Base-by-base conservation (phyloP, 2,797 vertebrate species). In the Macrochelys suwanniensis region DNA sequence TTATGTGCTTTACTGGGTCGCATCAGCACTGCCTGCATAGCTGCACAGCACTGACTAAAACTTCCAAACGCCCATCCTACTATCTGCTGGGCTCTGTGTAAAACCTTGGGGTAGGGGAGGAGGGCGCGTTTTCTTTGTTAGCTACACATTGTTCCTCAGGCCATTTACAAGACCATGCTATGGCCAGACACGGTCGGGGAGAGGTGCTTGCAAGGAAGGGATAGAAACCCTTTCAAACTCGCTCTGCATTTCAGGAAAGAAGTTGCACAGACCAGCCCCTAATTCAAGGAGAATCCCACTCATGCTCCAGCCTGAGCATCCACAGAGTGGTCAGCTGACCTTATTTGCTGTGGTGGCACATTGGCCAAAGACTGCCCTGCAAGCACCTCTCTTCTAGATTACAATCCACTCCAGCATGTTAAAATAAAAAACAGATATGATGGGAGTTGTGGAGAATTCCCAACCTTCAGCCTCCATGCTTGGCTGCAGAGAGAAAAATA, bases 1-100 rank as follows among this genome's bases (percentile, higher is more conserved):
- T 50, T 91, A 45, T 0, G 2, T 80, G 87, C 92, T 59, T 4
- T 93, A 92, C 92, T 89, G 84, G 9, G 47, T 95, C 87, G 53
- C 85, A 88, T 91, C 95, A 89, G 85, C 93, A 90, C 93, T 93
- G 81, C 85, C 86, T 61, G 53, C 91, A n/a, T 92, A 90, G 33
- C 83, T 92, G 77, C 71, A 21, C 42, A 47, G 83, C 54, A 26
- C 71, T 89, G 91, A 54, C 61, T 90, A 61, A 87, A 93, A 26
- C 54, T 86, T 68, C 17, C 33, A 8, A 33, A 77, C 8, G 89
- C 54, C 89, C 92, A 87, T 76, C 93, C 88, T 82, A 23, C 6
- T 85, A 53, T 4, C 61, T 81, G 49, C 50, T 57, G 90, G 74
- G 31, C 81, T 80, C 42, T 51, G 6, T 42, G 28, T 0, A 3